These are phyloP conservation scores for Epinephelus cyanopodus DNA, from an alignment of 2,113 vertebrate genomes.

Conservation along the genomic window DNA sequence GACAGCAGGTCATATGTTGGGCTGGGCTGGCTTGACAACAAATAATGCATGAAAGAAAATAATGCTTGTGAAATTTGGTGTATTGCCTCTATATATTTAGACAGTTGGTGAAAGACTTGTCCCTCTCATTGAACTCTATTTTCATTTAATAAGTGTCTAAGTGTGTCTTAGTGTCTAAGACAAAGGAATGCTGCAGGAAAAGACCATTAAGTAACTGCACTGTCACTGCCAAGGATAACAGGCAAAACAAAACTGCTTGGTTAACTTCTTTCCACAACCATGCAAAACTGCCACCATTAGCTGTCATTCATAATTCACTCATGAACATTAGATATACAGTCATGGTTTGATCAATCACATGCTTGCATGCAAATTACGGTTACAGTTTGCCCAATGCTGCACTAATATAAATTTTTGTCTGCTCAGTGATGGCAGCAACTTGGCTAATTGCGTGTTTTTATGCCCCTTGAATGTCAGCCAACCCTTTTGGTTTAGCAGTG, in stretches of 20 bases:
- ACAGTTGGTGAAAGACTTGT: background rate
- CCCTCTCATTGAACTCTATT: background rate
- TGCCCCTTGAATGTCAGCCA: slow-evolving; percentile 13
- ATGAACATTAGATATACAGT: background rate
- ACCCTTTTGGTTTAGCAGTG: background rate
- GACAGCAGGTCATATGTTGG: background rate
- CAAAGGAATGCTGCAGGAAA: background rate
- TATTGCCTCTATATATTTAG: background rate
- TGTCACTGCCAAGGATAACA: background rate
- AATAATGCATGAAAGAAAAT: background rate
- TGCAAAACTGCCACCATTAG: background rate
- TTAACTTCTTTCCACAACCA: background rate
- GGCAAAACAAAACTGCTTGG: background rate
- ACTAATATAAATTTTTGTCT: background rate
- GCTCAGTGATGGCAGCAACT: background rate
- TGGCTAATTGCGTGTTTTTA: slow-evolving; percentile 7
- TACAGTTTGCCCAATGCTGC: background rate
- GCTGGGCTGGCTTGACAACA: slow-evolving; percentile 9
- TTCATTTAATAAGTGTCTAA: background rate
- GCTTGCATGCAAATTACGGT: background rate
- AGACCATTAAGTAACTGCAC: background rate
- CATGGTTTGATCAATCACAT: background rate
- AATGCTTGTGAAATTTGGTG: background rate
- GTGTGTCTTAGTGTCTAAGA: background rate
- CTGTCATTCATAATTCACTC: background rate